Evolutionary conservation across 2,113 vertebrate genomes (phyloP), one percentile per base, ranked within the genome.

Genomic region (Saccopteryx leptura): DNA sequence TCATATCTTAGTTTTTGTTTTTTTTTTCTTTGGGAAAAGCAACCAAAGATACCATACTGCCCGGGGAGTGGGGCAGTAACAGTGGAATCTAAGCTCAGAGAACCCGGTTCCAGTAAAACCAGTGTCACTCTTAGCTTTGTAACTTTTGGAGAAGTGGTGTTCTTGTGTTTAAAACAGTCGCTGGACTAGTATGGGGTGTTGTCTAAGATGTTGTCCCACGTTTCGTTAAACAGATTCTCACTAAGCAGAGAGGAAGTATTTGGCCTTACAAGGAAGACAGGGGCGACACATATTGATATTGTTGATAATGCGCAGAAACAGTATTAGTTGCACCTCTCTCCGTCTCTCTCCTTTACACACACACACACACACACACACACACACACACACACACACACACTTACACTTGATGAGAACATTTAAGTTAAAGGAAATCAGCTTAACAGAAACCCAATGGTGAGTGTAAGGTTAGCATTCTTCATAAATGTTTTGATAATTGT

Each of bases 401-500:
- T 13, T 26, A 81, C 15, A 4, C 18, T 66, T 2, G 58, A 82
- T 86, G 75, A 28, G 61, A 81, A 94, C 74, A 80, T 46, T 90
- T 93, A 56, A 52, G 52, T 75, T 72, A 75, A 79, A 96, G 80
- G 84, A 88, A 76, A 75, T 78, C 48, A 82, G 76, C 83, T 66
- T 74, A 60, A 60, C 31, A 94, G 94, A 96, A 96, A 75, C 82
- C 28, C 54, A 90, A 94, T 50, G 69, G 84, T 96, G 88, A 85
- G 88, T 93, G 96, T 96, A 81, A 89, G 63, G 65, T 90, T 86
- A 97, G 85, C 90, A 61, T 76, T 83, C 92, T 95, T 85, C 79
- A 87, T 97, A 96, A 95, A 95, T 92, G 88, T 96, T 96, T 97
- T 93, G 94, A 82, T 94, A 96, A 95, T 96, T 91, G 88, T 83